Percentiles rank a stretch among this genome's conserved stretches.
Conservation (phyloP, 2,888 invertebrate genomes). For the Fabriciana adippe region DNA sequence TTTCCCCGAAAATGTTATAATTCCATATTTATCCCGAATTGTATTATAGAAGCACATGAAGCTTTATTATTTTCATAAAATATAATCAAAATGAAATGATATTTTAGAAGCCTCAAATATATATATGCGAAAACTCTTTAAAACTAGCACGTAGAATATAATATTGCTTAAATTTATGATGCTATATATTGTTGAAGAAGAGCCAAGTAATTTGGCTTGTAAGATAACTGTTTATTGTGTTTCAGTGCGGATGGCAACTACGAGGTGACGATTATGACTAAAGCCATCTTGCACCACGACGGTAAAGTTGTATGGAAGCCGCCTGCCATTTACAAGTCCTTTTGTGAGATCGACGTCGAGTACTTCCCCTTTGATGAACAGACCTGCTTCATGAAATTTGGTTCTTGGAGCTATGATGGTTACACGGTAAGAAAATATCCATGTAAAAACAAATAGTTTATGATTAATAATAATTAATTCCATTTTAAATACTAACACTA, state of each 20-base stretch:
- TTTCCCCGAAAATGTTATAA: no score
- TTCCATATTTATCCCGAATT: no score
- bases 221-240: conserved; percentile 40
- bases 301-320: conserved; percentile 98
- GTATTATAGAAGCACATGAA: no score
- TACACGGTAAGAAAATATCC: conserved; percentile 86
- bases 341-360: conserved; percentile 97
- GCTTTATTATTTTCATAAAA: no score
- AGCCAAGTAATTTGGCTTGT: conserved; percentile 21
- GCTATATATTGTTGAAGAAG: conserved; percentile 2
- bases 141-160: not conserved
- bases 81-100: no score
- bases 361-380: conserved; percentile 98
- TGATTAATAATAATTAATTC: no score
- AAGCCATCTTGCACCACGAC: conserved; percentile 95
- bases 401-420: conserved; percentile 97
- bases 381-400: conserved; percentile 97
- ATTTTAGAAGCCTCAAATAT: no score
- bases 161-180: not conserved
- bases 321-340: conserved; percentile 99
- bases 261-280: conserved; percentile 98
- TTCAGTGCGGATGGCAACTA: conserved; percentile 98
- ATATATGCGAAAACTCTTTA: not conserved
- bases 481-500: no score
- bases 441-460: not conserved